Evolutionary conservation across 2,113 vertebrate genomes (phyloP).

Genomic region (Ascaphus truei): DNA sequence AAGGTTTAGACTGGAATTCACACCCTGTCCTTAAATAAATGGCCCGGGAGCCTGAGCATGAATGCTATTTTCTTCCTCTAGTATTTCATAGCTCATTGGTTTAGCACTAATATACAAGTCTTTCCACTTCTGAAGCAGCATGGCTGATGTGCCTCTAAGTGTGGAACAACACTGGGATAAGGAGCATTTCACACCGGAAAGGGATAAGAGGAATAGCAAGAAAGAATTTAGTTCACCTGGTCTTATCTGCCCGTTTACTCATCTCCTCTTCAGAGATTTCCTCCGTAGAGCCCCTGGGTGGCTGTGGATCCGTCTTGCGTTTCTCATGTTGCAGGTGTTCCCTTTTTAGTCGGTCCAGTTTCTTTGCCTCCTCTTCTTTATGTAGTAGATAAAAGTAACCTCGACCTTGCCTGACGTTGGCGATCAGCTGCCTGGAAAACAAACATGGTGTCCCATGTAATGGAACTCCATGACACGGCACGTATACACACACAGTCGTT

Average conservation of each 20-base stretch:
- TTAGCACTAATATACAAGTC: background rate
- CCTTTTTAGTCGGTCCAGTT: constrained; percentile 26
- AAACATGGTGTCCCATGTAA: no score
- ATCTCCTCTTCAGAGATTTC: constrained; percentile 29
- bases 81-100: constrained; percentile 9
- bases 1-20: background rate
- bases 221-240: constrained; percentile 2
- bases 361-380: constrained; percentile 51
- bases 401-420: constrained; percentile 53
- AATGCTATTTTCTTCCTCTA: background rate
- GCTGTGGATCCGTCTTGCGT: constrained; percentile 41
- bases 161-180: background rate
- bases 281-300: constrained; percentile 19
- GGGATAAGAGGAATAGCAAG: background rate
- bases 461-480: no score
- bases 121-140: background rate
- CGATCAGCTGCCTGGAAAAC: constrained; percentile 55
- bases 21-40: background rate
- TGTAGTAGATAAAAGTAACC: constrained; percentile 56
- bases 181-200: no score
- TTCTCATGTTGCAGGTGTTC: constrained; percentile 28
- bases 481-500: background rate
- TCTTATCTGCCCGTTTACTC: background rate
- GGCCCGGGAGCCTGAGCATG: background rate
- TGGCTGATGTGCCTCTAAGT: background rate